Evolutionary conservation across 2,113 vertebrate genomes (phyloP).

Genomic region (Capreolus pygargus): DNA sequence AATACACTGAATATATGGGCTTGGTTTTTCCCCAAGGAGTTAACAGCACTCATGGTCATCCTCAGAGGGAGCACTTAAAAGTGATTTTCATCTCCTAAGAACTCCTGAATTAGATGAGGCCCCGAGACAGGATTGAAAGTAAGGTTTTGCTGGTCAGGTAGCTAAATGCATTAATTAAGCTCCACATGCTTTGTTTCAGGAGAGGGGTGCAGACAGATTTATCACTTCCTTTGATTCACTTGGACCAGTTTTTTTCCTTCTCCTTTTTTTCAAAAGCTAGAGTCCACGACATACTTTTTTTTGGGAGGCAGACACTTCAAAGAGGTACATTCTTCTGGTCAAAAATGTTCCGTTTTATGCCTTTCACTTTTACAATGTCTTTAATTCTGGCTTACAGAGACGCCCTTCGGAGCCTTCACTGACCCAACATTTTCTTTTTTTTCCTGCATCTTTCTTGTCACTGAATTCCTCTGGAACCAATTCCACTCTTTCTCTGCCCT

Average conservation of each 20-base stretch:
- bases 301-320: neutral
- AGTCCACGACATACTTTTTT: neutral
- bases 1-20: slow-evolving; percentile 24
- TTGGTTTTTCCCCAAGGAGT: slow-evolving; percentile 26
- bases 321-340: neutral
- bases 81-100: slow-evolving; percentile 61
- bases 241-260: slow-evolving; percentile 8
- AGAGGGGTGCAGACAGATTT: slow-evolving; percentile 20
- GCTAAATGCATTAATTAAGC: slow-evolving; percentile 45
- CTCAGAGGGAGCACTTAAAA: slow-evolving; percentile 43
- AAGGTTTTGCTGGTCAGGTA: slow-evolving; percentile 13
- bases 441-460: neutral
- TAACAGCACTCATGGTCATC: neutral
- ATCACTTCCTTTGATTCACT: slow-evolving; percentile 39
- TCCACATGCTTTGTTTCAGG: slow-evolving; percentile 19
- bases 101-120: neutral
- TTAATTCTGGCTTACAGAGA: neutral
- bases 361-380: neutral
- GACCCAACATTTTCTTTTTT: neutral
- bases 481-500: neutral
- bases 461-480: neutral
- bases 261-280: slow-evolving; percentile 31
- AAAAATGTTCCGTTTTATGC: neutral
- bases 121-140: neutral
- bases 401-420: neutral